These are phyloP conservation scores for Misgurnus mizolepis DNA, from an alignment of 2,113 vertebrate species.

Conservation along the genomic window DNA sequence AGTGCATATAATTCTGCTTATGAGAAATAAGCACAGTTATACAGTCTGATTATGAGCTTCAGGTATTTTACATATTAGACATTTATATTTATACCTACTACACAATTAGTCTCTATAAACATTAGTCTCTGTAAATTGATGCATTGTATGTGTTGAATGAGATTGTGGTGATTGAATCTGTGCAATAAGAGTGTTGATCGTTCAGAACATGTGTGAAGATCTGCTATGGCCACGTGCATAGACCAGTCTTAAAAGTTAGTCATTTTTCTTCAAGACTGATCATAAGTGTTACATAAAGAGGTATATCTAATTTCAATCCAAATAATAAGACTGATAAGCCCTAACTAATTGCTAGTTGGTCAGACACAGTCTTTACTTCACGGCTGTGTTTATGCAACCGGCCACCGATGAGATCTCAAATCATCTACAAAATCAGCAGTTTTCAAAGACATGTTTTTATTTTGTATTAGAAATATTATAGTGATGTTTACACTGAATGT, in stretches of 20 bases:
- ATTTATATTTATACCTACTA: constrained; percentile 36
- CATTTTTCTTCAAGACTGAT: too few relatives aligned
- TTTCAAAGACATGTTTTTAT: constrained; percentile 30
- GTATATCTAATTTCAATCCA: too few relatives aligned
- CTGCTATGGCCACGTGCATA: background rate
- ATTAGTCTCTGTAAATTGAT: background rate
- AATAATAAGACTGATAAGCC: too few relatives aligned
- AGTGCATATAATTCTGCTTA: constrained; percentile 61
- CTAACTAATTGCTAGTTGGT: too few relatives aligned
- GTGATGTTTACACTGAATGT: constrained; percentile 60
- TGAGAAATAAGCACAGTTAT: constrained; percentile 35
- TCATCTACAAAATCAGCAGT: background rate
- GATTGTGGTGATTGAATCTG: background rate
- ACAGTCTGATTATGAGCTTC: constrained; percentile 61
- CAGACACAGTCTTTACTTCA: too few relatives aligned
- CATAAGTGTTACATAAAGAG: too few relatives aligned
- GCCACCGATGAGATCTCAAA: background rate
- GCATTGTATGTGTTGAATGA: background rate
- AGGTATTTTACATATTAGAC: constrained; percentile 55
- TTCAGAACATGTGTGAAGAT: background rate
- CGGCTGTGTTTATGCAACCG: too few relatives aligned
- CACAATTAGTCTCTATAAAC: constrained; percentile 3
- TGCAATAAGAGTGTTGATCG: background rate
- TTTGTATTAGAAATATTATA: constrained; percentile 3
- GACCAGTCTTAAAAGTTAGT: too few relatives aligned